phyloP scores from a whole-genome alignment of 1,140 invertebrate species.

The Ephestia elutella region DNA sequence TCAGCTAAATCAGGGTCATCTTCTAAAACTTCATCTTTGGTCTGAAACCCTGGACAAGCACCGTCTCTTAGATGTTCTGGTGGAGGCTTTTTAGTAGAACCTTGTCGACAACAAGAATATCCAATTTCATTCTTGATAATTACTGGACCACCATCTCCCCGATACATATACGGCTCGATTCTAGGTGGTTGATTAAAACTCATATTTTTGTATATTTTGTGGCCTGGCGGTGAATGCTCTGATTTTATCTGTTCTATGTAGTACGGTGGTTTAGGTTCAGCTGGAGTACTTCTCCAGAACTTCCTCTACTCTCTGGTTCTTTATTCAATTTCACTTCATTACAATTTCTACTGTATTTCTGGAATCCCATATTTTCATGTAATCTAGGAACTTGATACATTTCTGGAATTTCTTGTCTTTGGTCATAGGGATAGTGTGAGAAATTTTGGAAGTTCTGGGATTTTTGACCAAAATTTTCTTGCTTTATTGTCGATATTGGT shows the following conservation, averaged over 20 bases:
- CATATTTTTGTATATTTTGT: conserved; percentile 73
- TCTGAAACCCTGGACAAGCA: conserved; percentile 81
- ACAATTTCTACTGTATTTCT: conserved; percentile 55
- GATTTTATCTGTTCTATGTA: conserved; percentile 74
- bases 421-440: conserved; percentile 46
- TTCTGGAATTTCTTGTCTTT: conserved; percentile 36
- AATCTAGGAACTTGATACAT: conserved; percentile 42
- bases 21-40: conserved; percentile 80
- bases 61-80: conserved; percentile 83
- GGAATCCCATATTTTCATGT: conserved; percentile 61
- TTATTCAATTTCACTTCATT: conserved; percentile 36
- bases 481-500: conserved; percentile 72
- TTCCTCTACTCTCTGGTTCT: conserved; percentile 32
- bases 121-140: conserved; percentile 76
- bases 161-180: conserved; percentile 75
- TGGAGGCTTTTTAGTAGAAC: conserved; percentile 80
- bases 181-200: conserved; percentile 51
- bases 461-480: conserved; percentile 62
- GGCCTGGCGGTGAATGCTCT: conserved; percentile 70
- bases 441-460: conserved; percentile 44
- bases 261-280: conserved; percentile 58
- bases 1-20: conserved; percentile 65
- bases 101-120: conserved; percentile 82
- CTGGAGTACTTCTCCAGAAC: conserved; percentile 25
- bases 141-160: conserved; percentile 80